Evolutionary conservation across 35 echinoderm and acorn worm species (phyloP).

Genomic region (Heliocidaris erythrogramma): DNA sequence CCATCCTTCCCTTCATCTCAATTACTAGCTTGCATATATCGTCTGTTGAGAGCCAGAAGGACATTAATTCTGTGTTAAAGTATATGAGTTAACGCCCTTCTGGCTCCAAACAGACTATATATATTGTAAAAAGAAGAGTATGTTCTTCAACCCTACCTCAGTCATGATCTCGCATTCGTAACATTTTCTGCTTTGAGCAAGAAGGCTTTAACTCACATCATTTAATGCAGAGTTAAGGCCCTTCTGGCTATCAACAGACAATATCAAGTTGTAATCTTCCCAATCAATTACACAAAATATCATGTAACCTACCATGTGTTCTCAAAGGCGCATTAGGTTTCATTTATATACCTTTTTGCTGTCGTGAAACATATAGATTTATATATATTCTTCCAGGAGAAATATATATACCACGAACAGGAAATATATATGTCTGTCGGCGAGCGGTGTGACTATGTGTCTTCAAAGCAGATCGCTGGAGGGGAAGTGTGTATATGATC

Average conservation of each 20-base stretch:
- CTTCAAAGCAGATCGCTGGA: constrained; percentile 14
- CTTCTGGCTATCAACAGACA: too few relatives aligned
- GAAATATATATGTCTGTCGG: constrained; percentile 44
- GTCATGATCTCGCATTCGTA: neutral
- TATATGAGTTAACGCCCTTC: too few relatives aligned
- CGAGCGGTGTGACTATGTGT: neutral
- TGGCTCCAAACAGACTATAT: too few relatives aligned
- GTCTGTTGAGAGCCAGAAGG: too few relatives aligned
- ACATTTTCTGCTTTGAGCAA: too few relatives aligned
- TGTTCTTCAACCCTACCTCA: neutral
- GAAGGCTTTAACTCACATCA: too few relatives aligned
- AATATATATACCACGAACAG: neutral
- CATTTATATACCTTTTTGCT: neutral
- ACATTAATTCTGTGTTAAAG: too few relatives aligned
- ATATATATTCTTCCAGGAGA: neutral
- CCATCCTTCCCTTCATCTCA: neutral
- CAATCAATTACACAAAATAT: neutral
- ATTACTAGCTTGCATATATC: too few relatives aligned
- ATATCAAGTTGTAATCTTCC: neutral
- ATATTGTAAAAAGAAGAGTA: too few relatives aligned
- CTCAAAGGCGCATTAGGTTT: neutral
- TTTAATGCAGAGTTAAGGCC: too few relatives aligned
- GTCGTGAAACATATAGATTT: neutral
- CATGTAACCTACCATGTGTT: neutral
- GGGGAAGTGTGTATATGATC: constrained; percentile 22